These are phyloP conservation scores for Saturnia japonica DNA, from an alignment of 2,888 invertebrate genomes.

Conservation along the genomic window DNA sequence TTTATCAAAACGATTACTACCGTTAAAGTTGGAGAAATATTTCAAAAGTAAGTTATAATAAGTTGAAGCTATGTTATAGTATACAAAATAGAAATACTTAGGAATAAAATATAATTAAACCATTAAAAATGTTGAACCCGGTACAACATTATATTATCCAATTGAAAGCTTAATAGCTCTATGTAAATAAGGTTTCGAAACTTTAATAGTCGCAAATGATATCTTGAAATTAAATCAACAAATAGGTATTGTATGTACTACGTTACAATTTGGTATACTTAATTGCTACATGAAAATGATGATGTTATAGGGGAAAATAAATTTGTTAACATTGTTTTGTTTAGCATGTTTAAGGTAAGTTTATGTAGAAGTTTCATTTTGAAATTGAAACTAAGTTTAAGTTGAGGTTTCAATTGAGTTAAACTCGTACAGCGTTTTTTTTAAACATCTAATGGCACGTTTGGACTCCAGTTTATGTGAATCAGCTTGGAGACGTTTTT, in stretches of 20 bases:
- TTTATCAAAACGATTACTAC: too few species aligned
- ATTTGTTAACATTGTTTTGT: background rate
- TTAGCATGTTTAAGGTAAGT: background rate
- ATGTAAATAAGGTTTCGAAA: background rate
- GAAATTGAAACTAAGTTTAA: background rate
- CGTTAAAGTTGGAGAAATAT: too few species aligned
- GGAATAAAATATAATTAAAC: background rate
- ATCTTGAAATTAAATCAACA: background rate
- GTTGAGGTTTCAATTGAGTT: too few species aligned
- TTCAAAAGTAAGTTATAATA: too few species aligned
- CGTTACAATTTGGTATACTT: background rate
- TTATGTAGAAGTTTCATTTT: background rate
- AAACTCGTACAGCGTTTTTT: too few species aligned
- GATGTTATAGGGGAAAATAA: background rate
- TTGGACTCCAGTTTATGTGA: too few species aligned
- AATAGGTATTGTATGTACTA: background rate
- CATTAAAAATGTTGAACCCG: background rate
- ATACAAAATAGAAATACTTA: background rate
- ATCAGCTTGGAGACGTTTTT: too few species aligned
- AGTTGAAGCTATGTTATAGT: too few species aligned
- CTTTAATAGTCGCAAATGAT: background rate
- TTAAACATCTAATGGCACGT: too few species aligned
- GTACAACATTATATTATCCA: background rate
- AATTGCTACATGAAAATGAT: background rate
- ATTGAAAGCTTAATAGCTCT: background rate